Evolutionary conservation across 2,797 vertebrate genomes (phyloP).

Genomic region (Bufotes viridis): DNA sequence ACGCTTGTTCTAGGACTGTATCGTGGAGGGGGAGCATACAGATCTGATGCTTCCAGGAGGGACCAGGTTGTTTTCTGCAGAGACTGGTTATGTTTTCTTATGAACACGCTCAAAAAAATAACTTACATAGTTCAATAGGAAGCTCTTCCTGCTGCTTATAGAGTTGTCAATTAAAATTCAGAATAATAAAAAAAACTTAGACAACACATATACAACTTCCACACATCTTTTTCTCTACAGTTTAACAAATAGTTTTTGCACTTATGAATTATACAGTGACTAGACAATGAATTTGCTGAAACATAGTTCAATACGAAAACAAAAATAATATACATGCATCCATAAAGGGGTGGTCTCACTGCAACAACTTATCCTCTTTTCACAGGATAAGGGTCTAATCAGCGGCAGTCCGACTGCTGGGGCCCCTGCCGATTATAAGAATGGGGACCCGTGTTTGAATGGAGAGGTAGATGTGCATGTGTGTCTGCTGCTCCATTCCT

Average conservation of each 20-base stretch:
- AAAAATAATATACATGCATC: not conserved
- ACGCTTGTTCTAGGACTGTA: not conserved
- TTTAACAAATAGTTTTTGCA: conserved; percentile 2
- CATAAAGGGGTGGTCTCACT: no score
- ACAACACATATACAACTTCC: conserved; percentile 24
- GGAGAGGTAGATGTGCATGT: no score
- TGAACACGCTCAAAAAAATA: conserved; percentile 19
- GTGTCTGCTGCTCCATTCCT: no score
- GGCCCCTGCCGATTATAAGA: no score
- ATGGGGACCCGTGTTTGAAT: no score
- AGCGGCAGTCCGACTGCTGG: no score
- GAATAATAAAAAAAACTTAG: conserved; percentile 29
- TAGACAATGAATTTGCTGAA: not conserved
- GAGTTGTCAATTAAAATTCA: conserved; percentile 16
- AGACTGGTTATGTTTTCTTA: not conserved
- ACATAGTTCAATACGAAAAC: not conserved
- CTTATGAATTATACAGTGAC: not conserved
- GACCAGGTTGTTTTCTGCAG: not conserved
- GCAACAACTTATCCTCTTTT: not conserved
- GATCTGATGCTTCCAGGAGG: not conserved
- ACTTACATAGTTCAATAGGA: conserved; percentile 23
- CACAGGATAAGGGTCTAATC: no score
- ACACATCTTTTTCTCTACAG: conserved; percentile 6
- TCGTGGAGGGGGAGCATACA: not conserved
- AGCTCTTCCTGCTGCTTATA: not conserved